Percentiles rank a stretch among this genome's conserved stretches.
Conservation (phyloP, 2,797 vertebrate species). For the Sebastes variabilis region DNA sequence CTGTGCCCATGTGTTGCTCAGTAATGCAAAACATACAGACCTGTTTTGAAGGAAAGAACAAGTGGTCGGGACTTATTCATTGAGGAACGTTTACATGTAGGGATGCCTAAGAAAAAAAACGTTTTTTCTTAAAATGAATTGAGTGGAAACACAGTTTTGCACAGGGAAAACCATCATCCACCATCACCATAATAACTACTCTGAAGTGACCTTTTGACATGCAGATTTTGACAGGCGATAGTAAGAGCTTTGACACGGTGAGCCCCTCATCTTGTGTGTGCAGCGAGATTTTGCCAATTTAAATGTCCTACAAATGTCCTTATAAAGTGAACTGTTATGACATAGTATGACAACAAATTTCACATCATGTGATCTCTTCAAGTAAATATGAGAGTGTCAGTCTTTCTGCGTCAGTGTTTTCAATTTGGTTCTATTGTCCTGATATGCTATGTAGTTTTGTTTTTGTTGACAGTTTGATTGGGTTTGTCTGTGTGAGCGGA, state of each 20-base stretch:
- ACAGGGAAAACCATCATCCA: background rate
- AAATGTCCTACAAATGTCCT: background rate
- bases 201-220: background rate
- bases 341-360: background rate
- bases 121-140: too few species aligned
- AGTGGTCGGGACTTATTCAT: background rate
- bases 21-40: slow-evolving; percentile 44
- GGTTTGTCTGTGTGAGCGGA: background rate
- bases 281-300: background rate
- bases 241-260: background rate
- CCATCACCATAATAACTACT: background rate
- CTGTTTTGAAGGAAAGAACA: slow-evolving; percentile 3
- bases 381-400: background rate
- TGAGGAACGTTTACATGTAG: background rate
- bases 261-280: background rate
- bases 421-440: background rate
- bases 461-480: background rate
- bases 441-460: background rate
- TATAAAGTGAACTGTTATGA: background rate
- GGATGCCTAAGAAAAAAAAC: background rate
- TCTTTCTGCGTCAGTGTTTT: background rate
- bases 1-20: slow-evolving; percentile 40
- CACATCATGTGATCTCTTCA: background rate
- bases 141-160: background rate
- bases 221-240: background rate